These are phyloP conservation scores for Apistogramma diplotaenia DNA, from an alignment of 2,113 vertebrate genomes.

Conservation along the genomic window DNA sequence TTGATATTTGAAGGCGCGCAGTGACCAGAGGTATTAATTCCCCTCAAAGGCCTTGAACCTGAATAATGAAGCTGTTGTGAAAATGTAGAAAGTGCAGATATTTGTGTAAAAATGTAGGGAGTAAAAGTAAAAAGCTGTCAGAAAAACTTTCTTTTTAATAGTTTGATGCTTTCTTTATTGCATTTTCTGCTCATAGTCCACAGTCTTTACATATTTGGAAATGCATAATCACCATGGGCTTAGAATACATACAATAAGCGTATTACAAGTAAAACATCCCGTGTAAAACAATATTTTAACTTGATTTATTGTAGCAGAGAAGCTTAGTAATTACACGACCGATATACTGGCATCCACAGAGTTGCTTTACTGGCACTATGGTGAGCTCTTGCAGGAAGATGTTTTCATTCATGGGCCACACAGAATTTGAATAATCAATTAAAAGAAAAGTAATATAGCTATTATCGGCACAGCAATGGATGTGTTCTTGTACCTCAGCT, in stretches of 20 bases:
- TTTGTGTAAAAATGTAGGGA: too few relatives aligned
- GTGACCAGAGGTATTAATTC: too few relatives aligned
- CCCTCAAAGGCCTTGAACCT: too few relatives aligned
- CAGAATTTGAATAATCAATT: neutral
- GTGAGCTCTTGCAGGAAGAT: neutral
- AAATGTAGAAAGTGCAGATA: too few relatives aligned
- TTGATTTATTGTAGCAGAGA: neutral
- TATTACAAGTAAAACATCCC: fast-evolving
- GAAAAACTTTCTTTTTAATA: too few relatives aligned
- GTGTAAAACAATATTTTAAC: neutral
- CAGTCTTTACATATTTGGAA: too few relatives aligned
- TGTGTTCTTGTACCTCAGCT: neutral
- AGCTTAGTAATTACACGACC: neutral
- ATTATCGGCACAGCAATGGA: neutral
- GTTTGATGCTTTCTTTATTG: neutral
- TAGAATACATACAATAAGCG: too few relatives aligned
- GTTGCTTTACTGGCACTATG: neutral
- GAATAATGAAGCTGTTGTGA: too few relatives aligned
- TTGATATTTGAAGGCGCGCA: too few relatives aligned
- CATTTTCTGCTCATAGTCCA: neutral
- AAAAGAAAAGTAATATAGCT: neutral
- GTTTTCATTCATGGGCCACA: neutral
- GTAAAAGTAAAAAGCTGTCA: too few relatives aligned
- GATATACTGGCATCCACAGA: neutral
- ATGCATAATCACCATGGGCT: too few relatives aligned